Percentiles rank a stretch among this genome's conserved stretches.
phyloP scores from a whole-genome alignment of 2,888 invertebrate genomes.

The Scrobipalpa atriplicella region DNA sequence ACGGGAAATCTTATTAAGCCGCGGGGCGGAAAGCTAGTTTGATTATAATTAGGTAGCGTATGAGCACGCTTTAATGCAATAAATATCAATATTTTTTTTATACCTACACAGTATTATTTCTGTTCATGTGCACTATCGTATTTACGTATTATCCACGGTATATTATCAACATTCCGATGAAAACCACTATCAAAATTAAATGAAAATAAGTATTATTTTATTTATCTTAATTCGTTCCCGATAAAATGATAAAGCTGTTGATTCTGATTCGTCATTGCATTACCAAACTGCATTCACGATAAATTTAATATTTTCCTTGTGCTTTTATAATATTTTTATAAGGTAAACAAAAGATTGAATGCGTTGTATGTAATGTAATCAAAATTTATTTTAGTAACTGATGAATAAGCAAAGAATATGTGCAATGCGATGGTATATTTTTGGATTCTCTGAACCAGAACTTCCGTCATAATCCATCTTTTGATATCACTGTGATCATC shows the following conservation, averaged over 20 bases:
- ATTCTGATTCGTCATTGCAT: conserved; percentile 16
- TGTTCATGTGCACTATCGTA: too few species aligned
- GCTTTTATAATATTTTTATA: background rate
- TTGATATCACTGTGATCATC: background rate
- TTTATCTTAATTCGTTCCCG: too few species aligned
- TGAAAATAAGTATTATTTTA: too few species aligned
- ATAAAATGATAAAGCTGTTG: background rate
- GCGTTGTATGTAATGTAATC: conserved; percentile 14
- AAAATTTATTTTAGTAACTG: background rate
- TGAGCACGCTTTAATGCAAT: too few species aligned
- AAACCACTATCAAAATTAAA: too few species aligned
- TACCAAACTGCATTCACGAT: conserved; percentile 19
- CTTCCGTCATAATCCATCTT: background rate
- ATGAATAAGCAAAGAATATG: background rate
- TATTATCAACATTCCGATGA: too few species aligned
- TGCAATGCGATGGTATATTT: background rate
- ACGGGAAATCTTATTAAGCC: too few species aligned
- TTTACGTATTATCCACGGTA: too few species aligned
- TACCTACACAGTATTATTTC: too few species aligned
- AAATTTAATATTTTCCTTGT: conserved; percentile 11
- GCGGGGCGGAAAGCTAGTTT: too few species aligned
- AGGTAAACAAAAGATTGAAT: conserved; percentile 25
- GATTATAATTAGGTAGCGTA: too few species aligned
- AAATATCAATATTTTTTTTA: too few species aligned
- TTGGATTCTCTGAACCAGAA: background rate